A percentile compares a stretch with the other conserved stretches of the same genome.
phyloP scores from a whole-genome alignment of 2,797 vertebrate genomes.

The Sebastes flavidus region DNA sequence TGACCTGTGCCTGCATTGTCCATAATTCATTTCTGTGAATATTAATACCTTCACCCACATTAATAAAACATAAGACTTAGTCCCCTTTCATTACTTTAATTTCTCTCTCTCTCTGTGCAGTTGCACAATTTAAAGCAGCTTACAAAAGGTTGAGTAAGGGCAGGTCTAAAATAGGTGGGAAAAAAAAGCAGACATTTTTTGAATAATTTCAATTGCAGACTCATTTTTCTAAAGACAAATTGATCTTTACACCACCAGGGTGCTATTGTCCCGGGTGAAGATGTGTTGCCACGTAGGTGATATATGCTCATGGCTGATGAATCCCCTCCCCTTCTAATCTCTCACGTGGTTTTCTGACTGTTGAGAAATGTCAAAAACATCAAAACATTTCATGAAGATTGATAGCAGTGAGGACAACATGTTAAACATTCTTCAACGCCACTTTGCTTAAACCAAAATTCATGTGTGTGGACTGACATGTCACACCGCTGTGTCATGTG shows the following conservation, averaged over 20 bases:
- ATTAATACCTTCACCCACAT: constrained; percentile 19
- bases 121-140: neutral
- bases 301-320: neutral
- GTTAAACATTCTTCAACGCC: constrained; percentile 1
- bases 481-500: constrained; percentile 16
- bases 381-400: neutral
- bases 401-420: neutral
- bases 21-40: constrained; percentile 21
- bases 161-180: neutral
- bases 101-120: neutral
- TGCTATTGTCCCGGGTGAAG: neutral
- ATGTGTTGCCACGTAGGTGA: neutral
- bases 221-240: neutral
- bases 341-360: neutral
- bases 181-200: neutral
- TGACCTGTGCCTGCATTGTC: neutral
- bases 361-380: neutral
- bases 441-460: neutral
- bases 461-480: neutral
- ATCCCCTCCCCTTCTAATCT: neutral
- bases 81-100: neutral
- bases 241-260: neutral
- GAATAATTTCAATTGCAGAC: neutral
- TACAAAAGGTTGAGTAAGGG: neutral
- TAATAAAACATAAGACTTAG: constrained; percentile 13